Conservation (phyloP, 2,888 invertebrate genomes). For the Seira ritae region DNA sequence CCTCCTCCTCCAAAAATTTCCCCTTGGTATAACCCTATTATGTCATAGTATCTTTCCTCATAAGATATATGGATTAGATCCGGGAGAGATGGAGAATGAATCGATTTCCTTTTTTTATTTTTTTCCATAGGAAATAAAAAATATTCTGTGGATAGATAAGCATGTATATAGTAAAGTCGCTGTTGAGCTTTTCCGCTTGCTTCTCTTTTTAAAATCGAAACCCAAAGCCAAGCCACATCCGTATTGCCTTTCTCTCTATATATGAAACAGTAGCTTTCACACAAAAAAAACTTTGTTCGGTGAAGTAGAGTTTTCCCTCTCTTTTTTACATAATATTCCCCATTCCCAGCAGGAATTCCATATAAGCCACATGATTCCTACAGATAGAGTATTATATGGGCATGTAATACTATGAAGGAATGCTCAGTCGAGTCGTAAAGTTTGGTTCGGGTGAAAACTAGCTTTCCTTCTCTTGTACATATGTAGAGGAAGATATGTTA, state of each 20-base stretch:
- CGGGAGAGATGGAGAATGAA: constrained; percentile 49
- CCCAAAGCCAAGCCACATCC: neutral
- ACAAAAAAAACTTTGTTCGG: neutral
- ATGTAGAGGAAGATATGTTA: neutral
- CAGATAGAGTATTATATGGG: neutral
- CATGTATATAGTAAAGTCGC: neutral
- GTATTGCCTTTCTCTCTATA: neutral
- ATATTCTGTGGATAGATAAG: neutral
- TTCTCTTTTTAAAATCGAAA: no score
- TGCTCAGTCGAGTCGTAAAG: neutral
- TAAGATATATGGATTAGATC: constrained; percentile 33
- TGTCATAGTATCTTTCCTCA: neutral
- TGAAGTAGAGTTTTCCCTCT: neutral
- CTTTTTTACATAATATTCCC: neutral
- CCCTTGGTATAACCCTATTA: neutral
- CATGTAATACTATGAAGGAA: neutral
- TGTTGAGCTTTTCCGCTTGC: neutral
- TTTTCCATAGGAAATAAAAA: neutral
- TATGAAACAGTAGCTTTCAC: neutral
- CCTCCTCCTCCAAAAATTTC: neutral
- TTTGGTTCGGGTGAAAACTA: neutral
- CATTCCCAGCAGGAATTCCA: neutral
- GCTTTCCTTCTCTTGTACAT: neutral
- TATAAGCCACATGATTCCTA: neutral
- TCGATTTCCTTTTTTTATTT: constrained; percentile 51